These are phyloP conservation scores for Drosophila gunungcola DNA, from an alignment of 1,140 invertebrate species.

Conservation along the genomic window DNA sequence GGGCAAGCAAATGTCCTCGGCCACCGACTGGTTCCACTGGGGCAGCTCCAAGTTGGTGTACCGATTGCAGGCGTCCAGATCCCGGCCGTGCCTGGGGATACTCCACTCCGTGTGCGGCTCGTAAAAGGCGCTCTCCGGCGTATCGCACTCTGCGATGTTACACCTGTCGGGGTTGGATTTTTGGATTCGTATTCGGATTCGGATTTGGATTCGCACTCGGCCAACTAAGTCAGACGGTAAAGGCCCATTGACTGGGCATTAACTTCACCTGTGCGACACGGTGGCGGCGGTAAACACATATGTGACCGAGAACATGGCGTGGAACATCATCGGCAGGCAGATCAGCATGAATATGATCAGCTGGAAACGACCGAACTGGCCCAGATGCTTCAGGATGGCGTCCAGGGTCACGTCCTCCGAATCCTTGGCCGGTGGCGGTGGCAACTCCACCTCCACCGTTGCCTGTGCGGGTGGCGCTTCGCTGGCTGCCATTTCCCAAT, in stretches of 20 bases:
- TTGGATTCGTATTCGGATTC: not conserved
- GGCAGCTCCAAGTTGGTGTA: constrained; percentile 70
- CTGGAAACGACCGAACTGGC: constrained; percentile 87
- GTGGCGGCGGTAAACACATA: constrained; percentile 87
- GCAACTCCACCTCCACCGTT: constrained; percentile 20
- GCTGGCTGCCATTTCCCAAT: constrained; percentile 52
- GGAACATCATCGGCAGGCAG: constrained; percentile 86
- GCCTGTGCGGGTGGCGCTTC: constrained; percentile 36
- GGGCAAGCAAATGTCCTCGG: constrained; percentile 70
- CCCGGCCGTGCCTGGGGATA: constrained; percentile 83
- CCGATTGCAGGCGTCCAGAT: constrained; percentile 85
- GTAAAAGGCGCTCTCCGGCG: constrained; percentile 76
- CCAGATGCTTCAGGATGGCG: constrained; percentile 85
- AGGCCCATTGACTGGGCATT: not conserved
- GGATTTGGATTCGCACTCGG: not conserved
- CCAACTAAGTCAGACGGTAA: not conserved
- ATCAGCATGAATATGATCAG: constrained; percentile 85
- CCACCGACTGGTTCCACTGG: constrained; percentile 24
- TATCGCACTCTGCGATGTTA: constrained; percentile 87
- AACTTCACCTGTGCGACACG: constrained; percentile 86
- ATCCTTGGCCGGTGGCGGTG: constrained; percentile 39
- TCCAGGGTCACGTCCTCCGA: constrained; percentile 71
- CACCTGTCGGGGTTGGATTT: constrained; percentile 86
- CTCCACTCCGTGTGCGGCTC: constrained; percentile 86
- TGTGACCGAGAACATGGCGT: constrained; percentile 85